phyloP scores from a whole-genome alignment of 2,113 vertebrate species.

The Eublepharis macularius region DNA sequence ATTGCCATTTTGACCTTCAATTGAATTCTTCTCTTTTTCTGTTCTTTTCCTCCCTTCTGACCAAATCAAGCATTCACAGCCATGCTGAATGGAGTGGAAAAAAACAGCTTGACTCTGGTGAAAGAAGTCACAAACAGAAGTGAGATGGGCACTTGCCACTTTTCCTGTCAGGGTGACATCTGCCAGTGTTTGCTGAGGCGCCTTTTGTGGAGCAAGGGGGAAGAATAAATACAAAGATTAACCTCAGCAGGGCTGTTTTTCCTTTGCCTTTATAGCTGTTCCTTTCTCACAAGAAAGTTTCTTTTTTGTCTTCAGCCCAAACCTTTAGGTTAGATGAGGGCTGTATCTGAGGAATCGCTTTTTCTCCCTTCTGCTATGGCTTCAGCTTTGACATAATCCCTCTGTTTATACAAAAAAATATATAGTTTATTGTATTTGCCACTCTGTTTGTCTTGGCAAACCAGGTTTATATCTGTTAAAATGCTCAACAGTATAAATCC shows the following conservation, averaged over 20 bases:
- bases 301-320: not conserved
- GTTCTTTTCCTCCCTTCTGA: constrained; percentile 55
- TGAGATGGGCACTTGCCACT: constrained; percentile 46
- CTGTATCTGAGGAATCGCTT: accelerated
- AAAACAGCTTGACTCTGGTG: constrained; percentile 49
- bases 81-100: constrained; percentile 51
- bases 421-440: constrained; percentile 52
- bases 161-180: constrained; percentile 58
- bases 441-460: constrained; percentile 56
- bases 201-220: not conserved
- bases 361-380: not conserved
- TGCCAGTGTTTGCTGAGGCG: constrained; percentile 41
- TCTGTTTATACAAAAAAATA: constrained; percentile 25
- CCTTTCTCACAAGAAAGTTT: not conserved
- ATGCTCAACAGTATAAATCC: constrained; percentile 29
- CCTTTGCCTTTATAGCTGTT: not conserved
- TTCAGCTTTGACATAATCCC: constrained; percentile 2
- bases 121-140: constrained; percentile 57
- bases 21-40: constrained; percentile 55
- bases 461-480: constrained; percentile 50
- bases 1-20: constrained; percentile 72
- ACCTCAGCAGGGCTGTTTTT: not conserved
- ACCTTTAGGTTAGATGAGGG: constrained; percentile 25
- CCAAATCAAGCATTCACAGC: constrained; percentile 68
- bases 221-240: constrained; percentile 4